Conservation (phyloP, 2,888 invertebrate genomes). For the Patella pellucida region DNA sequence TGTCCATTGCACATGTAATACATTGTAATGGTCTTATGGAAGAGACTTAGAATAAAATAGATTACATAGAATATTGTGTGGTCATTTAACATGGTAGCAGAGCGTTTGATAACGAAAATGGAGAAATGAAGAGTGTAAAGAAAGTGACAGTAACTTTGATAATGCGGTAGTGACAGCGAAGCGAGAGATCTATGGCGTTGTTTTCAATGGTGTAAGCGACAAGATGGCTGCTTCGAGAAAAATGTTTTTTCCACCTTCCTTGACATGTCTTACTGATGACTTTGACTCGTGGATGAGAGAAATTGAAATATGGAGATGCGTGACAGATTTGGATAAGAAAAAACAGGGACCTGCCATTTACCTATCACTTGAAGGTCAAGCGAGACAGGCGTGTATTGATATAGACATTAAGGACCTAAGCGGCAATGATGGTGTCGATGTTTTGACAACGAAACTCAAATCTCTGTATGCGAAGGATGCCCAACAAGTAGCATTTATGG, state of each 20-base stretch:
- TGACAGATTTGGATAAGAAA: slow-evolving; percentile 6
- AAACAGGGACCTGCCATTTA: neutral
- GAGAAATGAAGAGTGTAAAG: too few relatives aligned
- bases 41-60: too few relatives aligned
- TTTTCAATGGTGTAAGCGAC: neutral
- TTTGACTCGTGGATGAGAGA: neutral
- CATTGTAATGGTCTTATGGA: too few relatives aligned
- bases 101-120: too few relatives aligned
- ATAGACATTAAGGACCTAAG: neutral
- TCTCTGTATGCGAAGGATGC: neutral
- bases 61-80: too few relatives aligned
- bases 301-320: neutral
- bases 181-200: too few relatives aligned
- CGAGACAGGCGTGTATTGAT: neutral
- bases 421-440: neutral
- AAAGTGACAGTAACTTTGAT: too few relatives aligned
- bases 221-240: neutral
- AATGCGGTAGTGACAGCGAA: too few relatives aligned
- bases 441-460: neutral
- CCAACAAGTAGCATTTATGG: neutral
- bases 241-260: neutral
- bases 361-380: neutral
- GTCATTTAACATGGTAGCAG: too few relatives aligned
- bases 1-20: too few relatives aligned
- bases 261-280: neutral